Evolutionary conservation across 1,140 invertebrate species (phyloP).

Genomic region (Elymnias hypermnestra): DNA sequence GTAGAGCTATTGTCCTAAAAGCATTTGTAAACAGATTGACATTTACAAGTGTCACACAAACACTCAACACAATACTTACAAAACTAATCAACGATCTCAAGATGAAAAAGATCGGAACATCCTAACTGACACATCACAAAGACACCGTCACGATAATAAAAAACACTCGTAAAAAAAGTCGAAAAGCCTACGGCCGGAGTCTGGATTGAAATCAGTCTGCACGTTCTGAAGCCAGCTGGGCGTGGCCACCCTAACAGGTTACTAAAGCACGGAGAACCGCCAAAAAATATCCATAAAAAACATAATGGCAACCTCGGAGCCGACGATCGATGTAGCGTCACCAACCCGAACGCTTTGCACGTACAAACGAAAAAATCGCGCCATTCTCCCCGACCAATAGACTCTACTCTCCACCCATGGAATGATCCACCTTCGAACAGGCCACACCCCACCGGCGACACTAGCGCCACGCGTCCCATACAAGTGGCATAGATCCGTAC

Average conservation of each 20-base stretch:
- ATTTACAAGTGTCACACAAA: too few species aligned
- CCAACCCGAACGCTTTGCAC: conserved; percentile 54
- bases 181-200: conserved; percentile 51
- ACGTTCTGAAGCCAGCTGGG: conserved; percentile 42
- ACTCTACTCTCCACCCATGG: conserved; percentile 27
- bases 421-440: conserved; percentile 34
- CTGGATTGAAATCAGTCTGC: conserved; percentile 59
- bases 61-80: too few species aligned
- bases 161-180: conserved; percentile 47
- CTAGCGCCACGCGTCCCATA: conserved; percentile 55
- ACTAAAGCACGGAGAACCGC: conserved; percentile 56
- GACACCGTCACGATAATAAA: conserved; percentile 48
- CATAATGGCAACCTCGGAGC: conserved; percentile 63
- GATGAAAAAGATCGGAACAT: too few species aligned
- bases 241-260: conserved; percentile 66
- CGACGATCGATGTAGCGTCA: conserved; percentile 54
- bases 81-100: too few species aligned
- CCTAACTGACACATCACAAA: conserved; percentile 46
- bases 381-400: conserved; percentile 43
- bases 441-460: conserved; percentile 32
- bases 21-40: too few species aligned
- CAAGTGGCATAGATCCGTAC: conserved; percentile 50
- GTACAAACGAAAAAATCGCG: conserved; percentile 62
- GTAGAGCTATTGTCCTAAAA: too few species aligned
- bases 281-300: conserved; percentile 75